A percentile compares a stretch with the other conserved stretches of the same genome.
Conservation (phyloP, 2,113 vertebrate species). For the Zingel zingel region DNA sequence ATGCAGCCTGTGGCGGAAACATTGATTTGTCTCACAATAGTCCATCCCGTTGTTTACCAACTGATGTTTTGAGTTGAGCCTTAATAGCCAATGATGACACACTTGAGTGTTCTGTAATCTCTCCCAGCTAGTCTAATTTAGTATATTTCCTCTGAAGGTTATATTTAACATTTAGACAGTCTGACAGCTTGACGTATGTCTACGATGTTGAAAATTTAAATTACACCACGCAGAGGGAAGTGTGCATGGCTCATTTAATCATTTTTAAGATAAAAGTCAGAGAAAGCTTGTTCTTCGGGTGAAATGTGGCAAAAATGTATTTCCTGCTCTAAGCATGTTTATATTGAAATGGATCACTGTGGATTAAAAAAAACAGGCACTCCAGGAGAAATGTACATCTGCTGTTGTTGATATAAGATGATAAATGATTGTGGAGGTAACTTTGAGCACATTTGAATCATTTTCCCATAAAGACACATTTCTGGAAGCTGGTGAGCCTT, state of each 20-base stretch:
- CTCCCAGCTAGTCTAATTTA: slow-evolving; percentile 57
- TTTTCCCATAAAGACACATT: slow-evolving; percentile 11
- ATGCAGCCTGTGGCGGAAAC: slow-evolving; percentile 33
- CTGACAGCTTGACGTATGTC: slow-evolving; percentile 73
- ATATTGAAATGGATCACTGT: slow-evolving; percentile 19
- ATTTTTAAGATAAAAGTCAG: slow-evolving; percentile 51
- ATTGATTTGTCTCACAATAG: slow-evolving; percentile 52
- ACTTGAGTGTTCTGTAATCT: slow-evolving; percentile 51
- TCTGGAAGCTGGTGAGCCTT: slow-evolving; percentile 11
- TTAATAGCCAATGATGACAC: slow-evolving; percentile 63
- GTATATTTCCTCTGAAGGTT: slow-evolving; percentile 69
- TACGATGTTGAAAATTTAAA: slow-evolving; percentile 51
- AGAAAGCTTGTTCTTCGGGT: slow-evolving; percentile 44
- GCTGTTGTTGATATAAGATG: slow-evolving; percentile 7
- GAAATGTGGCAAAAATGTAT: slow-evolving; percentile 32
- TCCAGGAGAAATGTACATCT: background rate
- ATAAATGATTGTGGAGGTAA: slow-evolving; percentile 13
- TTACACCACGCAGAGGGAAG: slow-evolving; percentile 45
- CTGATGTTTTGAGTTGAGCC: slow-evolving; percentile 51
- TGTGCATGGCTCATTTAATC: slow-evolving; percentile 47
- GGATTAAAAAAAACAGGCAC: background rate
- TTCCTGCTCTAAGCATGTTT: slow-evolving; percentile 29
- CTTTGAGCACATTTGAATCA: slow-evolving; percentile 14
- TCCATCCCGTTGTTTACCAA: slow-evolving; percentile 33
- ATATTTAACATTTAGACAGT: slow-evolving; percentile 68